These are phyloP conservation scores for Neofelis nebulosa DNA, from an alignment of 2,113 vertebrate genomes.

Conservation along the genomic window DNA sequence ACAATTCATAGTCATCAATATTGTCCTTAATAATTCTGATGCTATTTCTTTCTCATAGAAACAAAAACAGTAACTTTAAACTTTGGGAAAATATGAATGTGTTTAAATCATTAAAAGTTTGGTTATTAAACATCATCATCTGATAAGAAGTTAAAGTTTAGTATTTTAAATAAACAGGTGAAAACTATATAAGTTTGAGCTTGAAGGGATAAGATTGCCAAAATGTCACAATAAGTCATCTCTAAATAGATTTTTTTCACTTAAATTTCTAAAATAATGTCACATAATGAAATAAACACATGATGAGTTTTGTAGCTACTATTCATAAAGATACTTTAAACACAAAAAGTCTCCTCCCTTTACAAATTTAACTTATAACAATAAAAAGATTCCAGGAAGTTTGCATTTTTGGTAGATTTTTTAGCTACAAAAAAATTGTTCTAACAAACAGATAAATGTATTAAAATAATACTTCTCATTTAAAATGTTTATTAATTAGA, in stretches of 20 bases:
- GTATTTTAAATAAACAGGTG: constrained; percentile 30
- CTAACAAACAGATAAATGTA: neutral
- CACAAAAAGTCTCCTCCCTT: neutral
- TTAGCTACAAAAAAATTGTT: neutral
- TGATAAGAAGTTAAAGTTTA: neutral
- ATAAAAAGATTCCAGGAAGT: neutral
- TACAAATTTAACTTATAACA: neutral
- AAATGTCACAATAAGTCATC: neutral
- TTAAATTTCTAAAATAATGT: constrained; percentile 13
- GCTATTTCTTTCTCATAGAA: neutral
- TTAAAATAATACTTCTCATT: neutral
- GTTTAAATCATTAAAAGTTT: constrained; percentile 32
- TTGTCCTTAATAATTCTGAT: constrained; percentile 9
- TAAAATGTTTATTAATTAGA: constrained; percentile 9
- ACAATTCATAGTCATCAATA: constrained; percentile 22
- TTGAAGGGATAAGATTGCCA: neutral
- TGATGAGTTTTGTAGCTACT: neutral
- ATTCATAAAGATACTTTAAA: neutral
- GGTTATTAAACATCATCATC: neutral
- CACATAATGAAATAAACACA: neutral
- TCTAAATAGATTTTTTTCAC: neutral
- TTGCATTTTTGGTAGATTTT: neutral
- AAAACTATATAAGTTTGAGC: constrained; percentile 7
- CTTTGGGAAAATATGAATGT: neutral
- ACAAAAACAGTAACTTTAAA: constrained; percentile 30